Conservation (phyloP, 2,888 invertebrate genomes). For the Pegoplata infirma region DNA sequence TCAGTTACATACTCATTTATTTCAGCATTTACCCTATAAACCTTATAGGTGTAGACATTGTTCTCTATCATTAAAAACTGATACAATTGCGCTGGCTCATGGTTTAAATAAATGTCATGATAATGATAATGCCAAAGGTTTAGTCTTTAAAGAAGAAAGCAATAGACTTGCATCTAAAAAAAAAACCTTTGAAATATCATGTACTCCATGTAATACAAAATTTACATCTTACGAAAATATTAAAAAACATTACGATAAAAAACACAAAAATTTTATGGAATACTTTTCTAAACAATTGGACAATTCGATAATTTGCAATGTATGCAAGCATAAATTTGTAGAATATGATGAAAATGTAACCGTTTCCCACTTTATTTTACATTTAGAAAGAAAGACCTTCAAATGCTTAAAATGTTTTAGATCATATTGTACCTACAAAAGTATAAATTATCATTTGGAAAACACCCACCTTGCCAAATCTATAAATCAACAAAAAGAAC, state of each 20-base stretch:
- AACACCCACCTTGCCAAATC: not conserved
- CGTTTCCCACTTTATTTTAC: not conserved
- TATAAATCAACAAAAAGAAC: not conserved
- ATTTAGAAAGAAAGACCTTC: conserved; percentile 30
- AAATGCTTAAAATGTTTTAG: conserved; percentile 18
- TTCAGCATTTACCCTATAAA: conserved; percentile 56
- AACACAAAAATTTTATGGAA: conserved; percentile 30
- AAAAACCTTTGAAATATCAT: conserved; percentile 27
- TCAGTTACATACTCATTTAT: conserved; percentile 48
- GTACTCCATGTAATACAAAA: conserved; percentile 33
- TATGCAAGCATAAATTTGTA: not conserved
- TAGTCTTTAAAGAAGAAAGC: too few relatives aligned
- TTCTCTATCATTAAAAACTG: conserved; percentile 12
- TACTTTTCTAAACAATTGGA: conserved; percentile 1
- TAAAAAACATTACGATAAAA: not conserved
- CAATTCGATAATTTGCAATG: conserved; percentile 9
- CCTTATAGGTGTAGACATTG: conserved; percentile 57
- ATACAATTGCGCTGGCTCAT: conserved; percentile 46
- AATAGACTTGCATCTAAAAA: too few relatives aligned
- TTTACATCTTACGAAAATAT: not conserved
- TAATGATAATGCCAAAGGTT: not conserved
- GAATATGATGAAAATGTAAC: not conserved
- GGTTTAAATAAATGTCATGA: conserved; percentile 8
- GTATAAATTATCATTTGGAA: not conserved
- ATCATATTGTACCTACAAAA: not conserved